Percentiles rank a stretch among this genome's conserved stretches.
These are phyloP conservation scores for Bathynomus jamesi DNA, from an alignment of 1,140 invertebrate genomes.

Conservation along the genomic window DNA sequence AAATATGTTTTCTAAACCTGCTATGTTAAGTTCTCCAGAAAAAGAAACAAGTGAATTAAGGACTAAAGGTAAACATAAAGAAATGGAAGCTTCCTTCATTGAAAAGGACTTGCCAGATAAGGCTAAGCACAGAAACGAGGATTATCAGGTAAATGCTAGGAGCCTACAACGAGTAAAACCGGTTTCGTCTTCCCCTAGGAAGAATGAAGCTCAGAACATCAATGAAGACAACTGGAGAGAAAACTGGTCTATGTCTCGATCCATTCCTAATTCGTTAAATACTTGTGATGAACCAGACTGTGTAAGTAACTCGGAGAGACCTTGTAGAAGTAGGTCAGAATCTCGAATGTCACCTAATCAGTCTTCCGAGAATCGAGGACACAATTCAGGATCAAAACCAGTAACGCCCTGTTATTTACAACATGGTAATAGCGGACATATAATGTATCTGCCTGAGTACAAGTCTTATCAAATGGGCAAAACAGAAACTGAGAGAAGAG, in stretches of 20 bases:
- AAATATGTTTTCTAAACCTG: slow-evolving; percentile 51
- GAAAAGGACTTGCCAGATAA: slow-evolving; percentile 53
- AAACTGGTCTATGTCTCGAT: slow-evolving; percentile 58
- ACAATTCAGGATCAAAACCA: slow-evolving; percentile 12
- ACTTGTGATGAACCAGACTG: slow-evolving; percentile 46
- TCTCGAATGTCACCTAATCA: neutral
- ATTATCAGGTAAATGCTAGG: slow-evolving; percentile 13
- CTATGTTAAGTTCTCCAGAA: too few relatives aligned
- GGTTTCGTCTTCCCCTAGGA: neutral
- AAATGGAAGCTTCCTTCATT: too few relatives aligned
- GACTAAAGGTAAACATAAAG: too few relatives aligned
- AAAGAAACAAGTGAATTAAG: too few relatives aligned
- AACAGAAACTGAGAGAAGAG: too few relatives aligned
- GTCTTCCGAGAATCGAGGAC: slow-evolving; percentile 14
- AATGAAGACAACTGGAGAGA: slow-evolving; percentile 35
- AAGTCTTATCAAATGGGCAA: slow-evolving; percentile 41
- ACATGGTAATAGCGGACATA: slow-evolving; percentile 38
- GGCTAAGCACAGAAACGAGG: slow-evolving; percentile 56
- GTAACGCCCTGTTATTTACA: neutral
- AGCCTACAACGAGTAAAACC: slow-evolving; percentile 14
- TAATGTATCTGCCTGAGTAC: slow-evolving; percentile 70
- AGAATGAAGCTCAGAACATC: neutral
- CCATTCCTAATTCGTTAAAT: slow-evolving; percentile 65
- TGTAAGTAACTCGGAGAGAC: slow-evolving; percentile 11
- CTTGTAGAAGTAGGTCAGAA: neutral